These are phyloP conservation scores for Ceuthmochares aereus DNA, from an alignment of 2,113 vertebrate genomes.

Conservation along the genomic window DNA sequence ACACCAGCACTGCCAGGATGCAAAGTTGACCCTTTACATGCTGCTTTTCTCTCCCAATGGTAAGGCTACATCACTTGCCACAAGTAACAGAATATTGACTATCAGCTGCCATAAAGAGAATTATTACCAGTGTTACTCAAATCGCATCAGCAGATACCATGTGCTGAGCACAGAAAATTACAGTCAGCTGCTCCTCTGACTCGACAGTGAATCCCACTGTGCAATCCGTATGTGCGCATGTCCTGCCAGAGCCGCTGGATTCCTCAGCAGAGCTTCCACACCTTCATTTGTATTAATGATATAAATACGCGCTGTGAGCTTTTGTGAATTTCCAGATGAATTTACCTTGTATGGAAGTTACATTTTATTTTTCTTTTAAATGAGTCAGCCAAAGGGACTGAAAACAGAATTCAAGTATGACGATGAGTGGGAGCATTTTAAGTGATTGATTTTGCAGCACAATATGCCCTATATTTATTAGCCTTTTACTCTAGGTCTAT, in stretches of 20 bases:
- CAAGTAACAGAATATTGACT: conserved; percentile 28
- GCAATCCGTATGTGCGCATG: fast-evolving
- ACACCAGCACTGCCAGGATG: background rate
- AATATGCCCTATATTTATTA: conserved; percentile 75
- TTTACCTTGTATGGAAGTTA: conserved; percentile 44
- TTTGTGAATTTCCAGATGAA: conserved; percentile 13
- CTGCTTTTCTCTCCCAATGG: background rate
- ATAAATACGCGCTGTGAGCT: conserved; percentile 13
- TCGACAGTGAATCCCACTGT: background rate
- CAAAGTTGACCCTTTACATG: background rate
- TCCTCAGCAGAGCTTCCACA: conserved; percentile 22
- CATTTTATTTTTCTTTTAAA: conserved; percentile 55
- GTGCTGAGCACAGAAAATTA: background rate
- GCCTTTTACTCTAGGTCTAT: conserved; percentile 80
- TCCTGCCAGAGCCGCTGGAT: background rate
- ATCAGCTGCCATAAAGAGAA: conserved; percentile 42
- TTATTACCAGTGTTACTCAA: conserved; percentile 8
- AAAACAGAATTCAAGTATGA: conserved; percentile 43
- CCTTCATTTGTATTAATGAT: conserved; percentile 5
- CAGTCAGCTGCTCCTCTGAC: conserved; percentile 22
- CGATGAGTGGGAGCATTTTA: conserved; percentile 61
- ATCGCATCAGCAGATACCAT: background rate
- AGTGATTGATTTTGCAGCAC: conserved; percentile 64
- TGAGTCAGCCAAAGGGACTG: conserved; percentile 9
- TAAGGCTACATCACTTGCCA: conserved; percentile 20